phyloP scores from a whole-genome alignment of 2,797 vertebrate genomes.

The Lepilemur septentrionalis region DNA sequence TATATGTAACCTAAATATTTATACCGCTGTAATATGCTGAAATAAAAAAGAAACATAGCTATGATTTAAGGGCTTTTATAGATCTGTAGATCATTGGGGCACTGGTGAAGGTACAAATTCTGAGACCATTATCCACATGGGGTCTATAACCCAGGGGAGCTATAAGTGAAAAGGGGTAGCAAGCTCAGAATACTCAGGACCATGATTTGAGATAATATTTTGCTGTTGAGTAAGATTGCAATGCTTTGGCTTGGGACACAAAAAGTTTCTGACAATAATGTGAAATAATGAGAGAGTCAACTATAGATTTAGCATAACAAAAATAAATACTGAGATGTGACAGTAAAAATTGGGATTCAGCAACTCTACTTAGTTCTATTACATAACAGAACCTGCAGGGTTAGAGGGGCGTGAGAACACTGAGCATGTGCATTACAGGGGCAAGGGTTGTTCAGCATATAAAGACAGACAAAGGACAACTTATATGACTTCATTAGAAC shows the following conservation, averaged over 20 bases:
- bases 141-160: neutral
- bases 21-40: too few relatives aligned
- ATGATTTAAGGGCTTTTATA: neutral
- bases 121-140: neutral
- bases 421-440: neutral
- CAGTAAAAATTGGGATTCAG: neutral
- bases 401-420: neutral
- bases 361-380: neutral
- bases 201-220: neutral
- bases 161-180: neutral
- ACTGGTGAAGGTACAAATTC: neutral
- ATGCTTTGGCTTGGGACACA: neutral
- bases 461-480: neutral
- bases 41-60: neutral
- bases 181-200: neutral
- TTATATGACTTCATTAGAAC: neutral
- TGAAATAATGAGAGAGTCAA: neutral
- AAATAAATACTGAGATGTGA: neutral
- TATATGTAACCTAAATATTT: too few relatives aligned
- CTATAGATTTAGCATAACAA: neutral
- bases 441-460: fast-evolving
- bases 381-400: neutral
- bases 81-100: neutral
- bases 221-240: neutral
- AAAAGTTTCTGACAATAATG: neutral